These are phyloP conservation scores for Trichogramma pretiosum DNA, from an alignment of 1,140 invertebrate genomes.

Conservation along the genomic window DNA sequence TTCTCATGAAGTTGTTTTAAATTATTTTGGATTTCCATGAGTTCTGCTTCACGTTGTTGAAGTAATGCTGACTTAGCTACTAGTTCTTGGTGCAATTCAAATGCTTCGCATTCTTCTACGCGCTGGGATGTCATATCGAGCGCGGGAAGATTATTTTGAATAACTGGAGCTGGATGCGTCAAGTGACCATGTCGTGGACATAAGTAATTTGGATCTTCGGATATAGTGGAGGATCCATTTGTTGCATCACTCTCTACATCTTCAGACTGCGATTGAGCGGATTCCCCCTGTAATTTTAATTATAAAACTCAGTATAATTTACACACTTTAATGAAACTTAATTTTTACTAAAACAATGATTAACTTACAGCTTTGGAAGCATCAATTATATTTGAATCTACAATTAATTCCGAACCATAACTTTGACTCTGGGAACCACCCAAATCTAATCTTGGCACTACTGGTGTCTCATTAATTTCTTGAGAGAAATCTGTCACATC, in stretches of 20 bases:
- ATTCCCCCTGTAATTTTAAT: conserved; percentile 2
- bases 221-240: neutral
- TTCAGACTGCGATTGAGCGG: neutral
- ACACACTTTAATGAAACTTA: too few relatives aligned
- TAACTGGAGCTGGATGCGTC: neutral
- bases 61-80: conserved; percentile 46
- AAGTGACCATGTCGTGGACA: conserved; percentile 10
- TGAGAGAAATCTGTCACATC: conserved; percentile 12
- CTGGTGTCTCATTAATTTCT: conserved; percentile 18
- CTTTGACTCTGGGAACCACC: conserved; percentile 22
- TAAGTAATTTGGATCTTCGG: conserved; percentile 1
- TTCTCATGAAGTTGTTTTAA: conserved; percentile 49
- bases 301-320: too few relatives aligned
- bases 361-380: conserved; percentile 9
- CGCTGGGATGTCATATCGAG: conserved; percentile 5
- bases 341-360: too few relatives aligned
- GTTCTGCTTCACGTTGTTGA: conserved; percentile 47
- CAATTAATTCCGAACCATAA: conserved; percentile 11
- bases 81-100: too few relatives aligned
- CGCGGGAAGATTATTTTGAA: too few relatives aligned
- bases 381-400: conserved; percentile 14
- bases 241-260: neutral
- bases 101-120: conserved; percentile 44
- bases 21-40: conserved; percentile 49
- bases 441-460: conserved; percentile 30